Evolutionary conservation across 2,888 invertebrate genomes (phyloP).

Genomic region (Mythimna albipuncta): DNA sequence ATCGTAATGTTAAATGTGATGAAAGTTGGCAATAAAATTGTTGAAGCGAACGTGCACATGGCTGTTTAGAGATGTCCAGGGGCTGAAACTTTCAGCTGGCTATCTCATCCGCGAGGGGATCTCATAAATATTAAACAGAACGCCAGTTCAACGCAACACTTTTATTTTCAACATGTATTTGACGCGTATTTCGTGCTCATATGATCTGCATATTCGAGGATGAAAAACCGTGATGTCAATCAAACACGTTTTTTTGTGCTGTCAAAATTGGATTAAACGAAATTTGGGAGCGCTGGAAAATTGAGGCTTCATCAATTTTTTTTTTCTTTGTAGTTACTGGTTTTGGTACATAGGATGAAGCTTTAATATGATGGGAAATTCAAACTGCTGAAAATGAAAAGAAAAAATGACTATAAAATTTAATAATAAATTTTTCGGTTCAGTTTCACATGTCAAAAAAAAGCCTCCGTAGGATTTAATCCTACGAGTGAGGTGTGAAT

Average conservation of each 20-base stretch:
- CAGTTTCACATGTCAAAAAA: no score
- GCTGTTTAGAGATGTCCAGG: conserved; percentile 73
- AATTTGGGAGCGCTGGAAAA: conserved; percentile 24
- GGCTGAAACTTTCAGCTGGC: conserved; percentile 75
- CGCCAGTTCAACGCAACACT: conserved; percentile 71
- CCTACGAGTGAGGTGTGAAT: no score
- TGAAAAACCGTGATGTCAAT: conserved; percentile 56
- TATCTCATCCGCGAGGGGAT: conserved; percentile 69
- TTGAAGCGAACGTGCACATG: conserved; percentile 62
- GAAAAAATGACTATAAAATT: background rate
- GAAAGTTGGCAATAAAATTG: conserved; percentile 74
- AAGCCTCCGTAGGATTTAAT: no score
- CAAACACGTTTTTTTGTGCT: conserved; percentile 40
- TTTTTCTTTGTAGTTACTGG: background rate
- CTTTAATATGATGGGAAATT: background rate
- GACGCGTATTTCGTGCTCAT: conserved; percentile 65
- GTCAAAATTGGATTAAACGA: conserved; percentile 44
- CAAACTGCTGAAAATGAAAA: background rate
- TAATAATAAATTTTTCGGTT: no score
- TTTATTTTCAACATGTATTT: conserved; percentile 71
- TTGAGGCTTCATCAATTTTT: conserved; percentile 23
- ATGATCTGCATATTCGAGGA: conserved; percentile 65
- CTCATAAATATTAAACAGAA: conserved; percentile 81
- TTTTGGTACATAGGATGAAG: background rate
- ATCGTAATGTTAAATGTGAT: conserved; percentile 64